A percentile compares a stretch with the other conserved stretches of the same genome.
Conservation (phyloP, 2,888 invertebrate species). For the Orgyia antiqua region DNA sequence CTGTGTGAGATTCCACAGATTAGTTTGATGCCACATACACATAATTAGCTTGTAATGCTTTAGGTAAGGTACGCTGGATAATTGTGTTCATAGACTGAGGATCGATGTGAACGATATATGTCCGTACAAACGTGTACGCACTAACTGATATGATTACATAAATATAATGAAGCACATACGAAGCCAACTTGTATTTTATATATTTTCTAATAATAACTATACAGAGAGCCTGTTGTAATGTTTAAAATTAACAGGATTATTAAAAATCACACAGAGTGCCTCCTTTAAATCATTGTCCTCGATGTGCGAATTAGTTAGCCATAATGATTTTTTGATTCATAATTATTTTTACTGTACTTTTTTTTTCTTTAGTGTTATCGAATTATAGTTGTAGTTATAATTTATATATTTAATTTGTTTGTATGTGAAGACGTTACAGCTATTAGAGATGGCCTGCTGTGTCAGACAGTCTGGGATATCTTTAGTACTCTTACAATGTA, state of each 20-base stretch:
- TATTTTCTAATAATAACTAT: conserved; percentile 51
- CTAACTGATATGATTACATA: conserved; percentile 24
- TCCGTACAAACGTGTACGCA: conserved; percentile 23
- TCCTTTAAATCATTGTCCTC: conserved; percentile 67
- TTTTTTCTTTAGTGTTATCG: conserved; percentile 49
- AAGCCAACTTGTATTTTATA: conserved; percentile 48
- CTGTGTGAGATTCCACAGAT: conserved; percentile 55
- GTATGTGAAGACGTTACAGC: conserved; percentile 7
- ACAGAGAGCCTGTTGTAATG: conserved; percentile 45
- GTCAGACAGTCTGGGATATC: conserved; percentile 44
- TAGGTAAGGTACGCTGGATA: conserved; percentile 74
- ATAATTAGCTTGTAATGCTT: conserved; percentile 76
- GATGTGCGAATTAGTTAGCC: conserved; percentile 64
- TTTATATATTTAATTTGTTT: conserved; percentile 52
- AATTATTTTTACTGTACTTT: conserved; percentile 56
- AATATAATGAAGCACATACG: conserved; percentile 22
- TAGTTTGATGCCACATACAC: conserved; percentile 73
- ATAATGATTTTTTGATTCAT: conserved; percentile 62
- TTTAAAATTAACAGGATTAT: conserved; percentile 50
- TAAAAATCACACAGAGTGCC: conserved; percentile 75
- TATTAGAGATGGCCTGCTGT: conserved; percentile 43
- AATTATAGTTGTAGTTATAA: conserved; percentile 68
- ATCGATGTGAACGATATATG: conserved; percentile 24
- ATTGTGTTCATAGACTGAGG: conserved; percentile 77
- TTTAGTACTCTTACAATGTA: conserved; percentile 31